These are phyloP conservation scores for Endotricha flammealis DNA, from an alignment of 2,888 invertebrate genomes.

Conservation along the genomic window DNA sequence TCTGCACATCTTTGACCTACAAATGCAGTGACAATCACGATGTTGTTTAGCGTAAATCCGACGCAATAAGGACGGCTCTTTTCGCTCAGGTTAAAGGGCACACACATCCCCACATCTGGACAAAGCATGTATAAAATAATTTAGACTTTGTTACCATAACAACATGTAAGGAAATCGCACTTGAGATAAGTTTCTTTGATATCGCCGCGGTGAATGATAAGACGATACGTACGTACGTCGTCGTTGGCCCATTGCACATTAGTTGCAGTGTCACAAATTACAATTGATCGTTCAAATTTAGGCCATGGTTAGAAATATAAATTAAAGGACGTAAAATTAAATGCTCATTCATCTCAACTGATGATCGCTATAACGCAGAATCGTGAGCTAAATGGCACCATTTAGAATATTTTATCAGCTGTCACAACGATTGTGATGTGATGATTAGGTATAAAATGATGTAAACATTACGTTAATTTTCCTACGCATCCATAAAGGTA, in stretches of 20 bases:
- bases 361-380: slow-evolving; percentile 3
- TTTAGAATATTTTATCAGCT: no score
- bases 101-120: slow-evolving; percentile 48
- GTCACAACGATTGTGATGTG: no score
- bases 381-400: slow-evolving; percentile 4
- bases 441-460: no score
- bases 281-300: slow-evolving; percentile 55
- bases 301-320: slow-evolving; percentile 53
- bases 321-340: slow-evolving; percentile 39
- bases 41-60: slow-evolving; percentile 43
- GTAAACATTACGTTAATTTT: no score
- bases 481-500: no score
- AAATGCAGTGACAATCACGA: slow-evolving; percentile 38
- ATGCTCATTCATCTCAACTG: slow-evolving; percentile 4
- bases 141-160: slow-evolving; percentile 40
- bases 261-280: slow-evolving; percentile 51
- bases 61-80: slow-evolving; percentile 46
- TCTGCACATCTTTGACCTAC: slow-evolving; percentile 61
- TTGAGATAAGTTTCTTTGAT: slow-evolving; percentile 49
- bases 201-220: slow-evolving; percentile 58
- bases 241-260: slow-evolving; percentile 42
- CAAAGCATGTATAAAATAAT: slow-evolving; percentile 36
- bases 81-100: slow-evolving; percentile 57
- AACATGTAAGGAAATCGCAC: slow-evolving; percentile 43
- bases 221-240: slow-evolving; percentile 37